A percentile compares a stretch with the other conserved stretches of the same genome.
Evolutionary conservation across 2,113 vertebrate genomes (phyloP).

Genomic region (Euleptes europaea): DNA sequence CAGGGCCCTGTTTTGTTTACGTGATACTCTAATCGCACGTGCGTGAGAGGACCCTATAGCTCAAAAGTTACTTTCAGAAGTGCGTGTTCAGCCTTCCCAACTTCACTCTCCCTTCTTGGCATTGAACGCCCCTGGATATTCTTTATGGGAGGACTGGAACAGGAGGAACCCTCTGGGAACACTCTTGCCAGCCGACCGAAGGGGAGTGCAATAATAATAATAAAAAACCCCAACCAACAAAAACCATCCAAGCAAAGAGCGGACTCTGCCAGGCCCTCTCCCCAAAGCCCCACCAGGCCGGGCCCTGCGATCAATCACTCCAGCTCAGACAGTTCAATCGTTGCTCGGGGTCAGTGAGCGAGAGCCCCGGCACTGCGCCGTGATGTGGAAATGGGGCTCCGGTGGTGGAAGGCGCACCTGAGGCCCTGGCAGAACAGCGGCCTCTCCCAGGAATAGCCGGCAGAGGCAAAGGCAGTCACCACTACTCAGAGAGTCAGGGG

Average conservation of each 20-base stretch:
- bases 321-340: neutral
- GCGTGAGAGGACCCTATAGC: neutral
- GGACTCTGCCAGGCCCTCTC: rapidly evolving
- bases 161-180: rapidly evolving
- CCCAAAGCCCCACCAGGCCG: neutral
- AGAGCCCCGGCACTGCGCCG: neutral
- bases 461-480: neutral
- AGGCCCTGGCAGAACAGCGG: neutral
- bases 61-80: no score
- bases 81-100: neutral
- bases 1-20: neutral
- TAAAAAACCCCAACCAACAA: rapidly evolving
- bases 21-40: neutral
- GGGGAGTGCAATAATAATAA: rapidly evolving
- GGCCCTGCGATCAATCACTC: neutral
- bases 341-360: neutral
- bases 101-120: neutral
- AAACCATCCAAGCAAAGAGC: neutral
- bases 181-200: neutral
- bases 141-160: neutral
- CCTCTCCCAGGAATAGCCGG: neutral
- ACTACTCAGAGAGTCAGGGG: neutral
- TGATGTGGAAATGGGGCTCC: neutral
- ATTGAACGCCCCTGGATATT: neutral
- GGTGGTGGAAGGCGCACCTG: neutral